A percentile compares a stretch with the other conserved stretches of the same genome.
Evolutionary conservation across 2,113 vertebrate species (phyloP).

Genomic region (western clawed frog (Xenopus tropicalis)): DNA sequence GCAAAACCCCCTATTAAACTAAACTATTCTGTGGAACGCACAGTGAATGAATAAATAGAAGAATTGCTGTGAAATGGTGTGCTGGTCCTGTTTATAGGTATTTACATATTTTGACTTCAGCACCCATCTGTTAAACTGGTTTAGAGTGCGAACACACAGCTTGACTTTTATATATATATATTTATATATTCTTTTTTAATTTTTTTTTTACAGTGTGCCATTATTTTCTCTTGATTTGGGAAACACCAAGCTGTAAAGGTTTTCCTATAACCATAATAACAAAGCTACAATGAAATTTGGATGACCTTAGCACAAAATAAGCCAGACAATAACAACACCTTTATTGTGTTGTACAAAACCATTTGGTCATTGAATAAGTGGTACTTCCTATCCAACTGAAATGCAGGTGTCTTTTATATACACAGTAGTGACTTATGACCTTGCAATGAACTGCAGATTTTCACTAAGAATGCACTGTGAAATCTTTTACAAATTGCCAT

Average conservation of each 20-base stretch:
- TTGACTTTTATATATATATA: no score
- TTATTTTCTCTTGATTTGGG: no score
- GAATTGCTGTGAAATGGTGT: no score
- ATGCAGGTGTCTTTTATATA: constrained; percentile 33
- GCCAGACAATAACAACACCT: constrained; percentile 16
- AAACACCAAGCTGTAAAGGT: not conserved
- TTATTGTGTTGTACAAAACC: constrained; percentile 10
- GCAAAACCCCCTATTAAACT: no score
- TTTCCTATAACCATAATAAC: not conserved
- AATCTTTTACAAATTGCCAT: constrained; percentile 33
- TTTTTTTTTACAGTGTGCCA: no score
- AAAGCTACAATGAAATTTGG: not conserved
- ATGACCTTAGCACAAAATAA: not conserved
- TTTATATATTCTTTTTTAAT: no score
- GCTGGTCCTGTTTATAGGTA: no score
- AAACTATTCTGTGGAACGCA: no score
- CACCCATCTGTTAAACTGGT: no score
- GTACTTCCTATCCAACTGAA: constrained; percentile 35
- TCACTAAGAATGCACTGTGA: constrained; percentile 23
- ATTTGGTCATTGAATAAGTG: constrained; percentile 26
- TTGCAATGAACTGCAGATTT: constrained; percentile 33
- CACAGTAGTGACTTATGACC: constrained; percentile 19
- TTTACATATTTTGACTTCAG: no score
- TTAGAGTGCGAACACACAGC: no score
- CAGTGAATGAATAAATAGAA: no score